Evolutionary conservation across 2,797 vertebrate genomes (phyloP), one percentile per base, ranked within the genome.

Genomic region (Phalanger gymnotis): DNA sequence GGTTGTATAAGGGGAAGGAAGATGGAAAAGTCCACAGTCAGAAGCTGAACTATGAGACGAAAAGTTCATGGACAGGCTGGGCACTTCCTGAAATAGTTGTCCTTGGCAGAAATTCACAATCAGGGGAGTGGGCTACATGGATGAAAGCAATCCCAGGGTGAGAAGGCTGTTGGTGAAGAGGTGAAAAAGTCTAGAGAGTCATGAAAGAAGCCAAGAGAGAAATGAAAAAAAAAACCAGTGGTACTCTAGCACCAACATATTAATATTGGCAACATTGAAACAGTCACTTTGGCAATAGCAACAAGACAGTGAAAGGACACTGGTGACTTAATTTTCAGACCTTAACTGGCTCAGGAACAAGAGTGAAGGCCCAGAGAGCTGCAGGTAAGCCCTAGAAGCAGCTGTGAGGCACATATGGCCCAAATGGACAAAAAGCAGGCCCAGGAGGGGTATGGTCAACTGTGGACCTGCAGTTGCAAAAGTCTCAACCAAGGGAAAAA

Each of bases 201-300:
- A 87, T 13, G 13, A 51, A 47, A 27, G 47, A 27, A 27, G 22
- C 22, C 2, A 87, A 51, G 40, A 81, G n/a, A 87, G 73, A 51
- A 51, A 87, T 47, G 22, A 51, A 12, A n/a, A n/a, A 40, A 40
- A 40, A 22, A 56, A 55, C 31, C 57, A 61, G 58, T 61, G 31
- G 31, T 61, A 61, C 31, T 30, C 16, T 12, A 31, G 31, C 31
- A 61, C 56, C 56, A 66, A 73, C 2, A 0, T 19, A 22, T 10
- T 51, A 10, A 47, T 27, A 87, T 3, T 47, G 40, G 73, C 40
- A 51, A 22, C 22, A 47, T 27, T 73, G 61, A 73, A 10, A 27
- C 93, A 27, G n/a, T 95, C 92, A 90, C 52, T 47, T 73, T 91
- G 47, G 55, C 34, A 92, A 40, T 4, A 61, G 56, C 61, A 92